Evolutionary conservation across 2,797 vertebrate genomes (phyloP).

Genomic region (Steatocranus sp.): DNA sequence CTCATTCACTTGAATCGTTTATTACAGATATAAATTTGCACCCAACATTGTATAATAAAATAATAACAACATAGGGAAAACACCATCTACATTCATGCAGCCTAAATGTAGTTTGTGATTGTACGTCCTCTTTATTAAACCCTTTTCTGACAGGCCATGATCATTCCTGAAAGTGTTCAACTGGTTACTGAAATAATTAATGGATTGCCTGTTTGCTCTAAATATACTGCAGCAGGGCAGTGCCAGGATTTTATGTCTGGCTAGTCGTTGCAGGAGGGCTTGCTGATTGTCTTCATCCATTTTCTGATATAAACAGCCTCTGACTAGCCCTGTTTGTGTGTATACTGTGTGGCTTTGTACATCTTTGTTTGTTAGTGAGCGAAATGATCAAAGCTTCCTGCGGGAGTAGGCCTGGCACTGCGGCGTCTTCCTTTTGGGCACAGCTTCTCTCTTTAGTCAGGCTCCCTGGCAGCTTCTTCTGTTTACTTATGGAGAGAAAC

Average conservation of each 20-base stretch:
- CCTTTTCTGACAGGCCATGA: background rate
- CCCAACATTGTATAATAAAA: accelerated
- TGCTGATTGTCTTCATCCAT: background rate
- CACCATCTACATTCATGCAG: background rate
- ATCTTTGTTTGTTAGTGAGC: background rate
- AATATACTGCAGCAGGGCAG: background rate
- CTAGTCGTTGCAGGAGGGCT: background rate
- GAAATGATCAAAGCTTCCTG: background rate
- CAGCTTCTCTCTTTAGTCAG: conserved; percentile 4
- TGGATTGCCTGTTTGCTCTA: background rate
- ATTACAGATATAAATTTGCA: background rate
- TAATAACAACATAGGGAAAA: background rate
- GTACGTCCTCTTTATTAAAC: background rate
- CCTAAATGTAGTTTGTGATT: background rate
- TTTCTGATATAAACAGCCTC: background rate
- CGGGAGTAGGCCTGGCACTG: background rate
- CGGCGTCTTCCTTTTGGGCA: conserved; percentile 13
- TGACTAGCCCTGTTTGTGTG: background rate
- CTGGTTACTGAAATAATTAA: background rate
- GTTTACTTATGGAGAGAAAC: conserved; percentile 36
- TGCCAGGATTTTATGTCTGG: background rate
- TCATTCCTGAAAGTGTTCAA: background rate
- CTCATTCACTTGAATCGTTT: background rate
- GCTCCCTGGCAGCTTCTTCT: conserved; percentile 14
- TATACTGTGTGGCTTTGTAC: background rate